Evolutionary conservation across 2,888 invertebrate genomes (phyloP), one percentile per base, ranked within the genome.

Genomic region (Trichopria drosophilae): DNA sequence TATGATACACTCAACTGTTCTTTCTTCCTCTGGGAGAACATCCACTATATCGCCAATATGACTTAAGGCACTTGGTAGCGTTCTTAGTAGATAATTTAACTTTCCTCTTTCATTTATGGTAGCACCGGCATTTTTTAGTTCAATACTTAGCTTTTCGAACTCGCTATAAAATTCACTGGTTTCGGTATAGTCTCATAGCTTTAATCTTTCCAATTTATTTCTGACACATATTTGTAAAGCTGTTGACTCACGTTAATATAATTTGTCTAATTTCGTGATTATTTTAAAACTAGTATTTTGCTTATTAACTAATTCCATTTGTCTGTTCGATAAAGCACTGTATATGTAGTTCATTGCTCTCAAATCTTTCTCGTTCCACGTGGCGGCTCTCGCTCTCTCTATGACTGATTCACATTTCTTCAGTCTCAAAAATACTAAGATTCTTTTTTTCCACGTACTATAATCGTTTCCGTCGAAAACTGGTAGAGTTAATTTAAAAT

Each of bases 71-170:
- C 42, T 49, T 23, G 66, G 63, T 18, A 64, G 43, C 23, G 58
- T 48, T 22, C 48, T 59, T 6, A 66, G 29, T 59, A 65, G 58
- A 35, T 65, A 64, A 37, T 55, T 60, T 16, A 62, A 28, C 53
- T 62, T 61, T 26, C 62, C 60, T 34, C 58, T 31, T 46, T 60
- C 59, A 12, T 36, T 49, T 9, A 62, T 53, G 26, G 26, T 48
- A 20, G 57, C 62, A 20, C 61, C 63, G 5, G 62, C 59, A 41
- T 19, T 42, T 53, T 60, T 63, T 4, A 64, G 43, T 19, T 62
- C 59, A 35, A 59, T 63, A 9, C 50, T 45, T 24, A 42, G 10
- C 41, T 59, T 61, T 10, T 24, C 26, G 10, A 24, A 24, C 10
- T 24, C 26, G 10, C 26, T 24, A 24, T n/a, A n/a, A n/a, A n/a